These are phyloP conservation scores for Himalopsyche anomala DNA, from an alignment of 2,888 invertebrate species.

Conservation along the genomic window DNA sequence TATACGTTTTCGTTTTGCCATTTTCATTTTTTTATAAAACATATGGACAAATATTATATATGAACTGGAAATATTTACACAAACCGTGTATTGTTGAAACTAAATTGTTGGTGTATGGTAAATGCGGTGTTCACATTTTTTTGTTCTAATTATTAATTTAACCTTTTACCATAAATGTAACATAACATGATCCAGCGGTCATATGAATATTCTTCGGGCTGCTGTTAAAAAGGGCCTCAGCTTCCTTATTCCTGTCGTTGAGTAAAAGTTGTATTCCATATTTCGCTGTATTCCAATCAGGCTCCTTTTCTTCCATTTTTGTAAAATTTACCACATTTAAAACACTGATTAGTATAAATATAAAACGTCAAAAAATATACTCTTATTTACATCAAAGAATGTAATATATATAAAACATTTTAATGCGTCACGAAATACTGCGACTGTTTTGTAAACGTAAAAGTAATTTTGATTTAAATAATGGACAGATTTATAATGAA, in stretches of 20 bases:
- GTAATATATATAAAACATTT: conserved; percentile 3
- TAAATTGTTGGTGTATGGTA: background rate
- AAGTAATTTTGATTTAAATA: background rate
- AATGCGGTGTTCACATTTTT: background rate
- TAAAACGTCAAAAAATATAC: conserved; percentile 23
- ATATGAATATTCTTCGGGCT: conserved; percentile 73
- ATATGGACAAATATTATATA: too few species aligned
- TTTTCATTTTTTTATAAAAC: too few species aligned
- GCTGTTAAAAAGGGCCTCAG: conserved; percentile 71
- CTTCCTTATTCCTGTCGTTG: conserved; percentile 73
- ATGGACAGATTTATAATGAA: conserved; percentile 16
- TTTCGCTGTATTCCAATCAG: conserved; percentile 72
- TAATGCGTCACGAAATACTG: conserved; percentile 11
- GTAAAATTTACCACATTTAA: conserved; percentile 48
- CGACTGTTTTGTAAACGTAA: background rate
- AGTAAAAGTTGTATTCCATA: conserved; percentile 72
- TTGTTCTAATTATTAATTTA: background rate
- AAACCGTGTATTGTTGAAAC: too few species aligned
- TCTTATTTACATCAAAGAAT: background rate
- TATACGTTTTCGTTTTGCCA: too few species aligned
- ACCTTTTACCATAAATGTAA: conserved; percentile 72
- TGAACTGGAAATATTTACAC: too few species aligned
- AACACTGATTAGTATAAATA: background rate
- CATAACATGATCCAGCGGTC: conserved; percentile 73
- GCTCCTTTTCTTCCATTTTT: conserved; percentile 65